Base-by-base conservation (phyloP, 2,888 invertebrate species). In the Drosophila tripunctata region DNA sequence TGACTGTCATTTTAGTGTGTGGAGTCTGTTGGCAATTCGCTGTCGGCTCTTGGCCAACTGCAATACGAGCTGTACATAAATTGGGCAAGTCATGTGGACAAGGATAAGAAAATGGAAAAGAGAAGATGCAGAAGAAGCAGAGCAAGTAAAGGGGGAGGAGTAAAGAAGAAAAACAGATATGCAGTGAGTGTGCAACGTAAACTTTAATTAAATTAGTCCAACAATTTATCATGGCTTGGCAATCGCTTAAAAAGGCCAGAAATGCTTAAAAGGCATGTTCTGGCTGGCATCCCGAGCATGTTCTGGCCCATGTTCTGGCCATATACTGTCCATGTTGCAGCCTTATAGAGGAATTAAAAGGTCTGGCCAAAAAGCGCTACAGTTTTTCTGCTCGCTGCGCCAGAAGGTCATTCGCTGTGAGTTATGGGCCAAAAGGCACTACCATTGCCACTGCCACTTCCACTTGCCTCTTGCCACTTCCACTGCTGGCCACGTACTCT, bases 191-290 rank as follows among this genome's bases (percentile, higher is more conserved):
- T 56, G 65, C 27, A 22, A 61, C 67, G 80, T 80, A 84, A 78
- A 81, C 67, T 85, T 85, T 85, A 85, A 85, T 85, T 85, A 85
- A 85, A 85, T 85, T 85, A 85, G 85, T 87, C 71, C 69, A 50
- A 68, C 87, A 71, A 85, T 85, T 85, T 85, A 85, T 85, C 88
- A 76, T 67, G 71, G 68, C 72, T 60, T 77, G 78, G 79, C 85
- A 88, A 88, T 84, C 87, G 87, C 66, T 82, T 87, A 87, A 87
- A 87, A 78, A 58, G 74, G 70, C 67, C 75, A 80, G 81, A 51
- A 84, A 75, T 75, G 79, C 79, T 82, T 68, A 72, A 64, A 61
- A 72, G 61, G 38, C 72, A 45, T 51, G 81, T 27, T 44, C 47
- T 33, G 56, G 19, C 36, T 58, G 35, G 35, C 44, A 54, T 54